Percentiles rank a stretch among this genome's conserved stretches.
Conservation (phyloP, 2,113 vertebrate species). For the Lutjanus erythropterus region DNA sequence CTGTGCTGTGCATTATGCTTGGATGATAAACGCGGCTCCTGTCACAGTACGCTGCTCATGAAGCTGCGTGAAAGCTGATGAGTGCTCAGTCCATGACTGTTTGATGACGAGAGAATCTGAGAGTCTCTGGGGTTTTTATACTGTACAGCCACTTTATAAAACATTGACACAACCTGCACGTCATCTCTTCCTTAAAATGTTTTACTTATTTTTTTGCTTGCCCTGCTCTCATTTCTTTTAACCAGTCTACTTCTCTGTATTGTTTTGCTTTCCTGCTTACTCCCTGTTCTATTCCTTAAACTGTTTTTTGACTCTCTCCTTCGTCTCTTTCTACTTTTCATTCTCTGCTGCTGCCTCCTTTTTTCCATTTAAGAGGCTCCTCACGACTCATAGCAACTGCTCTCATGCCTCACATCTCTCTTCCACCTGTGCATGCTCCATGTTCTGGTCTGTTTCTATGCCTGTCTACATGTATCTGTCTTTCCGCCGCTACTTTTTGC, state of each 20-base stretch:
- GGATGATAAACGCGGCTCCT: slow-evolving; percentile 48
- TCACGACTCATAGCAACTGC: slow-evolving; percentile 32
- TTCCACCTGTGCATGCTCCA: slow-evolving; percentile 7
- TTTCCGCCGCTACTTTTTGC: slow-evolving; percentile 43
- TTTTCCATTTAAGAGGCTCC: slow-evolving; percentile 16
- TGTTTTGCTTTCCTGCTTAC: not conserved
- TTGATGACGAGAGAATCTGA: slow-evolving; percentile 48
- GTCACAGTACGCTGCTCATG: slow-evolving; percentile 37
- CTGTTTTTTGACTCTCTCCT: slow-evolving; percentile 16
- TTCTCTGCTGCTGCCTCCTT: not conserved
- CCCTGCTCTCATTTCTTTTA: not conserved
- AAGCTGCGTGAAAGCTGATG: slow-evolving; percentile 35
- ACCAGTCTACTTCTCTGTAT: not conserved
- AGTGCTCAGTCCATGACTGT: slow-evolving; percentile 45
- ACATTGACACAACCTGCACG: not conserved
- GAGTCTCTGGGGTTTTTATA: slow-evolving; percentile 6
- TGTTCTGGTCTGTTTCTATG: slow-evolving; percentile 38
- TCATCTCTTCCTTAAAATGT: not conserved
- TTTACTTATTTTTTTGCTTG: not conserved
- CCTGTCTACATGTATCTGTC: slow-evolving; percentile 41
- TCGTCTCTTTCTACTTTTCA: slow-evolving; percentile 13
- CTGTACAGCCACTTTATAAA: slow-evolving; percentile 30
- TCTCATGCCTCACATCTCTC: slow-evolving; percentile 33
- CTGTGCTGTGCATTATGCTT: slow-evolving; percentile 55
- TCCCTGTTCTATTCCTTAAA: slow-evolving; percentile 12